phyloP scores from a whole-genome alignment of 2,888 invertebrate species.

The Ellobium chinense region DNA sequence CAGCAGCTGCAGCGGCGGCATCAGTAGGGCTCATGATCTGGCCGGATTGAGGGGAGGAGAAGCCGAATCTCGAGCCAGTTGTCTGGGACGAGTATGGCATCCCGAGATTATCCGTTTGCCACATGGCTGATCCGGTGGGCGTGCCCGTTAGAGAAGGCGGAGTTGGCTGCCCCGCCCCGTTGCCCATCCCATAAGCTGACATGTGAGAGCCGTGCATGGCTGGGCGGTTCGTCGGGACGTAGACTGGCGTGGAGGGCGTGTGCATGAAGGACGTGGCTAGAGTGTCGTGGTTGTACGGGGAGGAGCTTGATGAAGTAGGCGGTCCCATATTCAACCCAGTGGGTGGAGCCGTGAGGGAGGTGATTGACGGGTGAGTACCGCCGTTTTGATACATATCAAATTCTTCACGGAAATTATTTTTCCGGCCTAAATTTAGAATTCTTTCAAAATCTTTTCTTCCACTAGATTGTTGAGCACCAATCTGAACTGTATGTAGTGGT shows the following conservation, averaged over 20 bases:
- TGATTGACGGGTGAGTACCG: conserved; percentile 6
- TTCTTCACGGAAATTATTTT: too few relatives aligned
- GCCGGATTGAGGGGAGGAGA: conserved; percentile 27
- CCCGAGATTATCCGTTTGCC: conserved; percentile 62
- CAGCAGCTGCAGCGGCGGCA: conserved; percentile 46
- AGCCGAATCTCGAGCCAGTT: conserved; percentile 41
- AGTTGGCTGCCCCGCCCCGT: conserved; percentile 23
- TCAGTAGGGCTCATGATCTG: conserved; percentile 35
- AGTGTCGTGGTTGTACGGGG: conserved; percentile 48
- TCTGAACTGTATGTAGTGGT: too few relatives aligned
- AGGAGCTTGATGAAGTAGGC: conserved; percentile 26
- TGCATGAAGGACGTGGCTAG: conserved; percentile 47
- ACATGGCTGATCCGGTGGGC: conserved; percentile 55
- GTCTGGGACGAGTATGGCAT: conserved; percentile 46
- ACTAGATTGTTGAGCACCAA: too few relatives aligned
- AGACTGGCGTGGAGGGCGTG: conserved; percentile 60
- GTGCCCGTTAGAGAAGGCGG: conserved; percentile 47
- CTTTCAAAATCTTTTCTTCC: too few relatives aligned
- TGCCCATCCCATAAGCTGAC: conserved; percentile 37
- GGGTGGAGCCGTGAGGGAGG: conserved; percentile 3
- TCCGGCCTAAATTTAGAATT: too few relatives aligned
- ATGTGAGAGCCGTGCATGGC: conserved; percentile 49
- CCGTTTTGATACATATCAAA: conserved; percentile 40
- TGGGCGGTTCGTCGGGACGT: conserved; percentile 72
- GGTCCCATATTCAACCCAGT: conserved; percentile 20